Evolutionary conservation across 2,888 invertebrate genomes (phyloP).

Genomic region (Trachelus stipa): DNA sequence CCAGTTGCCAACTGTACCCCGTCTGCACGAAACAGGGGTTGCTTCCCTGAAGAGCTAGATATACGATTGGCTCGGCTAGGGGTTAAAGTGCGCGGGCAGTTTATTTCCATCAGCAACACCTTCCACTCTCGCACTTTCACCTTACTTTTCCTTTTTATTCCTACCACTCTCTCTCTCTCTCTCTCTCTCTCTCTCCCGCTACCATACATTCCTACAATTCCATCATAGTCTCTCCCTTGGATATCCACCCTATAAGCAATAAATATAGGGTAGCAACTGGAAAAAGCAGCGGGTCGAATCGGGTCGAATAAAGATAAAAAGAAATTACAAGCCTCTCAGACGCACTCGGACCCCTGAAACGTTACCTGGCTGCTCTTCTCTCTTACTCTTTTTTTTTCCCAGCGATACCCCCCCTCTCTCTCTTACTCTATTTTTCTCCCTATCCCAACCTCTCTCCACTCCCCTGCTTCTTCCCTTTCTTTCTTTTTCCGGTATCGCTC

Average conservation of each 20-base stretch:
- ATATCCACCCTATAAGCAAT: conserved; percentile 33
- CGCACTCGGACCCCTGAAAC: conserved; percentile 34
- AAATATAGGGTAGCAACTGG: conserved; percentile 40
- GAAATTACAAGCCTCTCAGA: conserved; percentile 53
- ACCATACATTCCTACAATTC: conserved; percentile 24
- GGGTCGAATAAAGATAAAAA: conserved; percentile 48
- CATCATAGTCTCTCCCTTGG: conserved; percentile 28
- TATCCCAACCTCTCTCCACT: conserved; percentile 10
- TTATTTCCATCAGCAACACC: conserved; percentile 8
- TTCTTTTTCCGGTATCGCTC: conserved; percentile 26
- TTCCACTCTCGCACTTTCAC: conserved; percentile 16
- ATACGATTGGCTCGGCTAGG: not conserved
- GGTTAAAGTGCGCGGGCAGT: conserved; percentile 1
- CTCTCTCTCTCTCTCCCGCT: not conserved
- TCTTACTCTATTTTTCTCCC: conserved; percentile 18
- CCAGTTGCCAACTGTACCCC: not conserved
- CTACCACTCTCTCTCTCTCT: conserved; percentile 16
- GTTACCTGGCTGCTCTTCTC: conserved; percentile 13
- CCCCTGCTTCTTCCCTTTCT: conserved; percentile 14
- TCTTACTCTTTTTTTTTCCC: not conserved
- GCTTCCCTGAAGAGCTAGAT: not conserved
- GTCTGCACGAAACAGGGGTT: not conserved
- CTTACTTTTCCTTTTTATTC: conserved; percentile 22
- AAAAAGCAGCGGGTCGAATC: conserved; percentile 34
- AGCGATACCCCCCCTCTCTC: not conserved